These are phyloP conservation scores for Ceyx melanurus DNA, from an alignment of 2,113 vertebrate genomes.

Conservation along the genomic window DNA sequence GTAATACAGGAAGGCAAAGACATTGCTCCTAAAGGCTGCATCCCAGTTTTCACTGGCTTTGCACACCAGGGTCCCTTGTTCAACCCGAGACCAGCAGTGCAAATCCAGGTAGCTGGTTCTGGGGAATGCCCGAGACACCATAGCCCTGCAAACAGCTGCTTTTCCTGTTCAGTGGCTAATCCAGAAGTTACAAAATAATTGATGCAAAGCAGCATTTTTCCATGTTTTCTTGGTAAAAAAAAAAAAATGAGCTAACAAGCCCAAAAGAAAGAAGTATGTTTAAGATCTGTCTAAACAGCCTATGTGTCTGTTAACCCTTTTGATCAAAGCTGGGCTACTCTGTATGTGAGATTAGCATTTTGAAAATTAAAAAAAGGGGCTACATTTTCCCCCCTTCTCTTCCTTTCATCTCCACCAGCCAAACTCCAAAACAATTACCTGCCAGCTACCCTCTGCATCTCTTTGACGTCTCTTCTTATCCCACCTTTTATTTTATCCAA, in stretches of 20 bases:
- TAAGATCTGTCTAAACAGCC: neutral
- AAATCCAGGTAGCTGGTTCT: fast-evolving
- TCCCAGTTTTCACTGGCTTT: neutral
- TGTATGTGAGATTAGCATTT: neutral
- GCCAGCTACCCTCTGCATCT: neutral
- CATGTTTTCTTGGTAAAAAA: neutral
- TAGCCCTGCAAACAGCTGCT: neutral
- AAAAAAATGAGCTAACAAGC: neutral
- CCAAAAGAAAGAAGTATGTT: neutral
- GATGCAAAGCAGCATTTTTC: conserved; percentile 12
- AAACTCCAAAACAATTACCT: neutral
- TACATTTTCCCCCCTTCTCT: neutral
- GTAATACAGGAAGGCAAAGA: fast-evolving
- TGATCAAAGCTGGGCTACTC: neutral
- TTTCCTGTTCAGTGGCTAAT: neutral
- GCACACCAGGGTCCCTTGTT: fast-evolving
- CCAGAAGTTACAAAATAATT: neutral
- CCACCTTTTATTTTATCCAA: neutral
- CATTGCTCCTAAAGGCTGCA: neutral
- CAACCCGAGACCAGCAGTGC: fast-evolving
- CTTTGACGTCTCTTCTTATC: neutral
- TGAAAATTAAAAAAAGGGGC: neutral
- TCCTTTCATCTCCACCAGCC: neutral
- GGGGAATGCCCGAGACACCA: neutral
- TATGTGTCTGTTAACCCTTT: neutral